Evolutionary conservation across 2,113 vertebrate genomes (phyloP), one percentile per base, ranked within the genome.

Genomic region (Ptilonorhynchus violaceus): DNA sequence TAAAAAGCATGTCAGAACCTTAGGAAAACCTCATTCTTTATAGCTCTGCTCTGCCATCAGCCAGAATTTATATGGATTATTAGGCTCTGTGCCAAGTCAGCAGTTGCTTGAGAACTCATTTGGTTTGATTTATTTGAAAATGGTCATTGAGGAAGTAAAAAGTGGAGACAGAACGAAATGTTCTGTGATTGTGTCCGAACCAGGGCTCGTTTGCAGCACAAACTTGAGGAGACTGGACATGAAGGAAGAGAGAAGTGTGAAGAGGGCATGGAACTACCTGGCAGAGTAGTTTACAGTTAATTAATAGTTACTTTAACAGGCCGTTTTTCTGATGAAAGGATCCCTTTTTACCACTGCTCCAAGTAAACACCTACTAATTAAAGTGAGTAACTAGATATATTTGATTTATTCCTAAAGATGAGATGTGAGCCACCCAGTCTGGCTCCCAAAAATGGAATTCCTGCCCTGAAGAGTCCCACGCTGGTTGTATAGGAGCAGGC

Each of bases 361-460:
- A 15, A 49, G 23, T 6, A 44, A 53, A 39, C 11, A 25, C 1
- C 12, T 47, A 11, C n/a, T n/a, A 3, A 62, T 73, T 53, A 56
- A 62, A 58, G 7, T 11, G 5, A 10, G 3, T 6, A 46, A 44
- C 0, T 13, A 20, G 49, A 59, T 3, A 3, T 20, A 28, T 9
- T 13, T 23, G 44, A 6, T 19, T 78, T 69, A 5, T 64, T 78
- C 35, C n/a, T 59, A 23, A 11, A 53, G 64, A 1, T 24, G 64
- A 12, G 25, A 22, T 11, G 23, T 4, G 5, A 69, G 23, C 23
- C 9, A 6, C 33, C 3, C 44, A n/a, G 13, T 7, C 11, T 53
- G 66, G 24, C 82, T 90, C 5, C 7, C 37, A 18, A 10, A 23
- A 62, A 4, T 21, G 55, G 39, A 78, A 31, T 6, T 27, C 19